Base-by-base conservation (phyloP, 2,113 vertebrate genomes). In the Xenopus laevis region DNA sequence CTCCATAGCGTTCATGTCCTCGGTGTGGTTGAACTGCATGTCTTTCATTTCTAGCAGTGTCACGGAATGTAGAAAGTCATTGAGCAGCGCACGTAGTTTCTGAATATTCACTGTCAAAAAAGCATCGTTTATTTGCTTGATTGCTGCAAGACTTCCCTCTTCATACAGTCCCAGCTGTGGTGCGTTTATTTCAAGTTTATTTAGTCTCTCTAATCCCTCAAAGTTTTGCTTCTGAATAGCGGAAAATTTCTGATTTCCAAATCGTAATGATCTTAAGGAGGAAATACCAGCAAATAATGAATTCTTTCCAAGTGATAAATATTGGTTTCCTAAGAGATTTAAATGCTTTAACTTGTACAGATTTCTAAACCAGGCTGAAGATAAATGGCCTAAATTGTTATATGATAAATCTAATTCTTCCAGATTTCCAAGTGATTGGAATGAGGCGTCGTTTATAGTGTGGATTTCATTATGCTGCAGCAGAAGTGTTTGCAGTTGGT, bases 341-440 rank as follows among this genome's bases (percentile, higher is more conserved):
- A 96, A 85, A 21, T 81, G 78, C 53, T 80, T 86, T n/a, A 95
- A 84, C 0, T 87, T 88, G 9, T 71, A 63, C 30, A 95, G 89
- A 0, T 70, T 69, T 40, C n/a, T 64, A 82, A 95, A 95, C 93
- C 93, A 96, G 13, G 5, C 64, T 2, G 86, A 46, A 9, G 81
- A 90, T 73, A 95, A 74, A 3, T 33, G 65, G 27, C 73, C 11
- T 73, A 96, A 79, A 1, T 20, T 78, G 74, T 96, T 96, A 9
- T 79, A 53, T 0, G 93, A 93, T 74, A 95, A 83, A 70, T 96
- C 89, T 81, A 96, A 82, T 60, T 81, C 79, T 78, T 93, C 82
- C 8, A 96, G 85, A 16, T 79, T 83, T 46, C 1, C 13, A 59
- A 92, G 87, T 1, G 79, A 78, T 5, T 0, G 1, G 74, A 96